These are phyloP conservation scores for Peromyscus californicus DNA, from an alignment of 2,113 vertebrate species.

Conservation along the genomic window DNA sequence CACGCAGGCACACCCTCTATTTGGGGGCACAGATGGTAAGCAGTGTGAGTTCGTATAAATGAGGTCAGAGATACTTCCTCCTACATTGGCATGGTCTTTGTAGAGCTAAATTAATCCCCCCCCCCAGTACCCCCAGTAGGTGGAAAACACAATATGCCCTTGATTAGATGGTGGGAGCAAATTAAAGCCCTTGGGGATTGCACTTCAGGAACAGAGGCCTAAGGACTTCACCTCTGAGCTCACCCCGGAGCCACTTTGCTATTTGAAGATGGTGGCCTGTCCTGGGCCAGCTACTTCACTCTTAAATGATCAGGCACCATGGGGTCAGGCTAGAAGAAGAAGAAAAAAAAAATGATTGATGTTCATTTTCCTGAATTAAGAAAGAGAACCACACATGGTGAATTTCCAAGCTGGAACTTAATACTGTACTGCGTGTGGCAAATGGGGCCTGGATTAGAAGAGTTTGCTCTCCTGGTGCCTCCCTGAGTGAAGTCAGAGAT, in stretches of 20 bases:
- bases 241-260: neutral
- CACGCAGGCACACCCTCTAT: neutral
- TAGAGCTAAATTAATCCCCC: neutral
- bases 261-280: neutral
- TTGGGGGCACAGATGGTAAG: conserved; percentile 71
- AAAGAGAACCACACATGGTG: conserved; percentile 11
- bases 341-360: neutral
- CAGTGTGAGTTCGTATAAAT: conserved; percentile 60
- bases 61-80: conserved; percentile 62
- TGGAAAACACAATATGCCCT: conserved; percentile 35
- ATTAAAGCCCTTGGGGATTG: neutral
- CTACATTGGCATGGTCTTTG: neutral
- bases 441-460: conserved; percentile 33
- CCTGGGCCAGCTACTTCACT: neutral
- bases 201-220: neutral
- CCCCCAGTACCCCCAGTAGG: neutral
- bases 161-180: conserved; percentile 3
- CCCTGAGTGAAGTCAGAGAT: conserved; percentile 1
- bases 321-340: neutral
- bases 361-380: conserved; percentile 57
- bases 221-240: neutral
- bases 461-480: neutral
- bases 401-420: conserved; percentile 40
- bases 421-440: neutral
- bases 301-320: neutral